Percentiles rank a stretch among this genome's conserved stretches.
phyloP scores from a whole-genome alignment of 2,888 invertebrate genomes.

The Zygothrica quintamaculata region DNA sequence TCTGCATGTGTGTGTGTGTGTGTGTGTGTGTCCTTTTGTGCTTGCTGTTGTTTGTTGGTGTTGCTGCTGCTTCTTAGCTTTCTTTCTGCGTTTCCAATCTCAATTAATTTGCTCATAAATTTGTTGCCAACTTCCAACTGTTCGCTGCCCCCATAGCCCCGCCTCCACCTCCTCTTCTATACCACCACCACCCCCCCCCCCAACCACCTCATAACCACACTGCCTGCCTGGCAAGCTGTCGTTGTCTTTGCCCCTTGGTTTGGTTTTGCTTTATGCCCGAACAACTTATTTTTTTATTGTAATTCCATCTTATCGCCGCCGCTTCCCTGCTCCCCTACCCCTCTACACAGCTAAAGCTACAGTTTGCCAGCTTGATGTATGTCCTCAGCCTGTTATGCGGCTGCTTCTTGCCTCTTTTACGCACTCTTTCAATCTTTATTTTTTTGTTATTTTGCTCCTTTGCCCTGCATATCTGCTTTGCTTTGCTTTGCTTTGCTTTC shows the following conservation, averaged over 20 bases:
- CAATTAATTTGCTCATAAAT: slow-evolving; percentile 82
- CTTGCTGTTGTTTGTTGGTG: slow-evolving; percentile 10
- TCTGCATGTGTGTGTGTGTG: slow-evolving; percentile 5
- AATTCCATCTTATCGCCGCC: slow-evolving; percentile 71
- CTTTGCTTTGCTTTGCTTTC: slow-evolving; percentile 64
- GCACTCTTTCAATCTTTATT: background rate
- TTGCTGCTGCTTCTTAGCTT: slow-evolving; percentile 41
- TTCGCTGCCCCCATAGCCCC: background rate
- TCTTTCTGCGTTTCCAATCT: slow-evolving; percentile 78
- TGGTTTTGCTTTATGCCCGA: slow-evolving; percentile 71
- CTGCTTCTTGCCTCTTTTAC: background rate
- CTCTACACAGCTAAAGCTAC: too few species aligned
- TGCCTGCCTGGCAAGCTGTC: slow-evolving; percentile 41
- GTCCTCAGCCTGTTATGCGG: slow-evolving; percentile 46
- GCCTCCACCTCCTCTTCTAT: background rate
- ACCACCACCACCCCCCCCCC: too few species aligned
- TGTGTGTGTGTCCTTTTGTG: slow-evolving; percentile 27
- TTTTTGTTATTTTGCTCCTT: slow-evolving; percentile 1
- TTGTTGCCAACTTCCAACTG: slow-evolving; percentile 70
- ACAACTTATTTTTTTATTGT: slow-evolving; percentile 72
- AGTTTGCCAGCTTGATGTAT: slow-evolving; percentile 63
- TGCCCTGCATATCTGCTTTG: background rate
- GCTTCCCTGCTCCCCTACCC: too few species aligned
- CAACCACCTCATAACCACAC: too few species aligned
- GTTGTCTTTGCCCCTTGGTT: slow-evolving; percentile 64